Conservation (phyloP, 2,797 vertebrate genomes). For the Halcyon leucocephala region DNA sequence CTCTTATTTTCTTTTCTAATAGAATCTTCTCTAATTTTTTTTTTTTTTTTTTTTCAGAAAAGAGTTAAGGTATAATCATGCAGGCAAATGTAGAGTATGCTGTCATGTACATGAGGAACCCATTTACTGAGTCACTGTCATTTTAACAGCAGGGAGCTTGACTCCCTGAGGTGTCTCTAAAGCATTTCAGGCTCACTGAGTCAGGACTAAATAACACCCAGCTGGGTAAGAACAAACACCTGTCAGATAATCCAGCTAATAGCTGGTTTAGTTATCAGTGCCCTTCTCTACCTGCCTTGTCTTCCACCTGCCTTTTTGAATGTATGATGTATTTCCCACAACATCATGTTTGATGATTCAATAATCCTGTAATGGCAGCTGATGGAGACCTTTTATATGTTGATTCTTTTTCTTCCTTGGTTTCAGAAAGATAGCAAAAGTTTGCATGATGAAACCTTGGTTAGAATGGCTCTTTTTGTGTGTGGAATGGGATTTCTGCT, state of each 20-base stretch:
- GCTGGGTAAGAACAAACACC: constrained; percentile 75
- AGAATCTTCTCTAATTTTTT: background rate
- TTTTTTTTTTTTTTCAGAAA: background rate
- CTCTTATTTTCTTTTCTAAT: background rate
- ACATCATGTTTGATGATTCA: background rate
- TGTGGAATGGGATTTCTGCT: background rate
- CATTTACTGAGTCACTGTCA: constrained; percentile 68
- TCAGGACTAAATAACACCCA: constrained; percentile 78
- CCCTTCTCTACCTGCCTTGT: background rate
- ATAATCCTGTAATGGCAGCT: background rate
- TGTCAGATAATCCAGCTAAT: constrained; percentile 66
- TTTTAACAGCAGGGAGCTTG: constrained; percentile 66
- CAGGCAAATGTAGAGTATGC: background rate
- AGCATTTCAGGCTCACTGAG: constrained; percentile 73
- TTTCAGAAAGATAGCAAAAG: background rate
- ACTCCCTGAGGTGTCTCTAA: constrained; percentile 68
- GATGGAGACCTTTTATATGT: constrained; percentile 19
- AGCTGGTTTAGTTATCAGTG: constrained; percentile 58
- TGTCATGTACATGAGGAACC: constrained; percentile 36
- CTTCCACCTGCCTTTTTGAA: background rate
- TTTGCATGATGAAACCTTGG: background rate
- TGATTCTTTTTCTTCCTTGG: background rate
- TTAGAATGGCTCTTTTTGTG: background rate
- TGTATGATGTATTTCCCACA: background rate
- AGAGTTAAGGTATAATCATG: background rate